Conservation (phyloP, 2,888 invertebrate species). For the Eilema depressum region DNA sequence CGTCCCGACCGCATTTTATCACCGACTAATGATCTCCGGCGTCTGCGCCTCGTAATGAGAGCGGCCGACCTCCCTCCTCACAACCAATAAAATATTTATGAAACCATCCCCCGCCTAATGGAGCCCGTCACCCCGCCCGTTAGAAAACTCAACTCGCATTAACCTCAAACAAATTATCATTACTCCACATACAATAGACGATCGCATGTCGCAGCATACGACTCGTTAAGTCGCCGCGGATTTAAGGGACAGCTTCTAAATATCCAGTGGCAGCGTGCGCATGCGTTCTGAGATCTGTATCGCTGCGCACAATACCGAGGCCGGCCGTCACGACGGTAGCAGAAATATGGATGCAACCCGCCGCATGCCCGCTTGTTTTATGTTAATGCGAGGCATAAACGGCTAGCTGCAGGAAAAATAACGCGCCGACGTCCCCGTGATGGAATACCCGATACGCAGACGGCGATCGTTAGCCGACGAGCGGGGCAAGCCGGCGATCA, state of each 20-base stretch:
- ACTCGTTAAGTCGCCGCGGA: constrained; percentile 78
- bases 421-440: constrained; percentile 69
- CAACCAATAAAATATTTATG: constrained; percentile 85
- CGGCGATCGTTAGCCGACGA: constrained; percentile 52
- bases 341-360: constrained; percentile 81
- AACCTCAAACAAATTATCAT: constrained; percentile 53
- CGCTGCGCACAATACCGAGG: constrained; percentile 82
- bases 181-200: constrained; percentile 70
- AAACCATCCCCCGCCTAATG: constrained; percentile 79
- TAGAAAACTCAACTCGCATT: constrained; percentile 66
- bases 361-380: constrained; percentile 81
- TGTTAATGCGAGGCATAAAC: constrained; percentile 81
- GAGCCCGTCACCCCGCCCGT: constrained; percentile 71
- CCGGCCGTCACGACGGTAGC: constrained; percentile 81
- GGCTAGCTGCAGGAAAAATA: constrained; percentile 69
- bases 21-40: constrained; percentile 79
- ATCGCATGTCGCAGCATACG: constrained; percentile 78
- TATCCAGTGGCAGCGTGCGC: constrained; percentile 79
- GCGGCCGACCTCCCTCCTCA: constrained; percentile 67
- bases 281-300: constrained; percentile 83
- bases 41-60: constrained; percentile 75
- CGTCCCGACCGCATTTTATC: constrained; percentile 79
- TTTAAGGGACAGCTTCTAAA: constrained; percentile 85
- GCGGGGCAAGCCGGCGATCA: constrained; percentile 57
- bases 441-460: constrained; percentile 75